phyloP scores from a whole-genome alignment of 2,113 vertebrate species.

The Oncorhynchus kisutch region DNA sequence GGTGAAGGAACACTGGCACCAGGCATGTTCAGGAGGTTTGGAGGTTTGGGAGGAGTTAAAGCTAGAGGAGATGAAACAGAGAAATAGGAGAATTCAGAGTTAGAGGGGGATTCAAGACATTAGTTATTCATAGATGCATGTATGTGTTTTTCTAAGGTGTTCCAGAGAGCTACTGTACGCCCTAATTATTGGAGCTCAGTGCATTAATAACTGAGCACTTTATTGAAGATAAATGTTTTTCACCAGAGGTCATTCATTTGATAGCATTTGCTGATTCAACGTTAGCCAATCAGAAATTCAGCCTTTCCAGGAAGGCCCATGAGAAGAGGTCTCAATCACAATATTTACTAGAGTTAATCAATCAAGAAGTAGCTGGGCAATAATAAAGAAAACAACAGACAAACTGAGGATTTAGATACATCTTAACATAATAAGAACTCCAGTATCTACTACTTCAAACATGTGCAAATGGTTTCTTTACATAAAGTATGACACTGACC shows the following conservation, averaged over 20 bases:
- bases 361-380: neutral
- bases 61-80: conserved; percentile 76
- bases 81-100: conserved; percentile 20
- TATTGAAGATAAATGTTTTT: no score
- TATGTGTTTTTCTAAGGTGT: neutral
- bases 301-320: neutral
- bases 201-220: no score
- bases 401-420: neutral
- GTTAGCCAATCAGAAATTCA: neutral
- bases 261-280: neutral
- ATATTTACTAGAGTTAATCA: neutral
- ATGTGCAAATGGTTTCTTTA: neutral
- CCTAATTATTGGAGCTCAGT: no score
- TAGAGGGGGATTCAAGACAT: conserved; percentile 3
- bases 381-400: neutral
- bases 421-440: neutral
- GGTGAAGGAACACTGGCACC: conserved; percentile 98
- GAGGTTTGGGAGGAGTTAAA: conserved; percentile 99
- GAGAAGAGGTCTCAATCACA: neutral
- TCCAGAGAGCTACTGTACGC: no score
- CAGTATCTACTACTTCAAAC: neutral
- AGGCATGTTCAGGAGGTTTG: conserved; percentile 95
- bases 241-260: no score
- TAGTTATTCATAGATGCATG: no score
- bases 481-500: neutral